Evolutionary conservation across 1,140 invertebrate genomes (phyloP).

Genomic region (Ceratina australensis): DNA sequence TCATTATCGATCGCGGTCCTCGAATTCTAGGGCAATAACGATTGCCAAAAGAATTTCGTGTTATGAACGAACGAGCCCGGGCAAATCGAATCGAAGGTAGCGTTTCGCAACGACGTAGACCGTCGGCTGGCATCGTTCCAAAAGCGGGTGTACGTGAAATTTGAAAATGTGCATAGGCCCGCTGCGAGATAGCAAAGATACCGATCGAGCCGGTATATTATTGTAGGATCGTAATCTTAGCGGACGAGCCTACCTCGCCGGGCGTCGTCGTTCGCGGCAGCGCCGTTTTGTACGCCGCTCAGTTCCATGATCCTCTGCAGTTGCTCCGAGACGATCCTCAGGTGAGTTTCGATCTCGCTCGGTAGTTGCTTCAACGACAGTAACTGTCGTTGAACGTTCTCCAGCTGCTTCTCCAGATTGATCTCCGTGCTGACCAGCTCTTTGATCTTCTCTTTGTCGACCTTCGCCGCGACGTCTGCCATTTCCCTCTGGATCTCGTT

Average conservation of each 20-base stretch:
- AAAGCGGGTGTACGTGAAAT: slow-evolving; percentile 24
- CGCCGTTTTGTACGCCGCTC: slow-evolving; percentile 70
- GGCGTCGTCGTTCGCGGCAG: slow-evolving; percentile 18
- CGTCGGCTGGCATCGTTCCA: slow-evolving; percentile 31
- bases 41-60: background rate
- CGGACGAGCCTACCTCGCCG: slow-evolving; percentile 43
- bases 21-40: background rate
- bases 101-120: slow-evolving; percentile 17
- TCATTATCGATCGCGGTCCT: too few relatives aligned
- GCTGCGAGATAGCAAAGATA: slow-evolving; percentile 6
- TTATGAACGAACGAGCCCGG: background rate
- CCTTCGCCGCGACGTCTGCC: slow-evolving; percentile 53
- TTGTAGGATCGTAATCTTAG: slow-evolving; percentile 27
- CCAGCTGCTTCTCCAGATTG: slow-evolving; percentile 84
- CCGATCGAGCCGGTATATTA: slow-evolving; percentile 30
- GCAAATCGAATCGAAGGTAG: background rate
- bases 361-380: slow-evolving; percentile 84
- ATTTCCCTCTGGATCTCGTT: slow-evolving; percentile 48
- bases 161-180: slow-evolving; percentile 47
- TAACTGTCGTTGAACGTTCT: slow-evolving; percentile 84
- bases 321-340: slow-evolving; percentile 84
- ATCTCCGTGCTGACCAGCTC: slow-evolving; percentile 78
- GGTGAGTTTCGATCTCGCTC: slow-evolving; percentile 84
- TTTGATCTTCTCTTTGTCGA: slow-evolving; percentile 76
- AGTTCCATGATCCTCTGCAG: slow-evolving; percentile 80